Conservation (phyloP, 2,797 vertebrate genomes). For the Pipistrellus kuhlii region DNA sequence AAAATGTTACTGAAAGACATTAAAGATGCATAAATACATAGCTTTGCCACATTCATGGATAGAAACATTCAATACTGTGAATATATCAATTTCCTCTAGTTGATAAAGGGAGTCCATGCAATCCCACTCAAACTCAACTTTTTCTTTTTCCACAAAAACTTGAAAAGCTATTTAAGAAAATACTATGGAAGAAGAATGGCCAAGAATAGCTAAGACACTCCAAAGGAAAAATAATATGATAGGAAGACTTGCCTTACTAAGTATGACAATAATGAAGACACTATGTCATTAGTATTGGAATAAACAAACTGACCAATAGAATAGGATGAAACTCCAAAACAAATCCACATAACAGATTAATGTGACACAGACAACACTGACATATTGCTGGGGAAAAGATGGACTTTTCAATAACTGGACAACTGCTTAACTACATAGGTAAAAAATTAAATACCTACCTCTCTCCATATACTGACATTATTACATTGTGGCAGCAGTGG, state of each 20-base stretch:
- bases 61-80: background rate
- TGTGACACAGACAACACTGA: background rate
- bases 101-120: background rate
- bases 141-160: background rate
- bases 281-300: background rate
- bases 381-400: background rate
- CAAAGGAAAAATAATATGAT: background rate
- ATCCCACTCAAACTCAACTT: background rate
- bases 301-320: background rate
- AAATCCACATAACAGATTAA: background rate
- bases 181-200: background rate
- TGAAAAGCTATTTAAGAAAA: background rate
- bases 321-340: background rate
- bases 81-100: background rate
- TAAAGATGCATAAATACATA: background rate
- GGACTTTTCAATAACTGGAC: background rate
- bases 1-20: background rate
- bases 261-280: background rate
- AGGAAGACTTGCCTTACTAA: background rate
- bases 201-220: background rate
- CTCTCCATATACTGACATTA: background rate
- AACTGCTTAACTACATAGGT: background rate
- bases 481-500: background rate
- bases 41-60: background rate
- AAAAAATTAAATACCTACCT: background rate